Conservation (phyloP, 2,113 vertebrate species). For the Herpailurus yagouaroundi region DNA sequence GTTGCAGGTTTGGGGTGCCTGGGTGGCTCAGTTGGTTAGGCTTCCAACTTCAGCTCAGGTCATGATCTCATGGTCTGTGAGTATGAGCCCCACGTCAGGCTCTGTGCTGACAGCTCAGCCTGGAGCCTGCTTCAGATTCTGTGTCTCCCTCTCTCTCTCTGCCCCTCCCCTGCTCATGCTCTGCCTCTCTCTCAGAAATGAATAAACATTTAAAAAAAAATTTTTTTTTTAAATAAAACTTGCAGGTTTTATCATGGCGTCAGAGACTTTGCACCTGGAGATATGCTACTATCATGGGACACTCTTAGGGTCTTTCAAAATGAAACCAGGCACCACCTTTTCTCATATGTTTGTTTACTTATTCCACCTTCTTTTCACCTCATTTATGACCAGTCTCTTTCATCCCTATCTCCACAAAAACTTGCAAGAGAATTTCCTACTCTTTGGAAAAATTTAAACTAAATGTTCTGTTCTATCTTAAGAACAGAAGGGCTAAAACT, state of each 20-base stretch:
- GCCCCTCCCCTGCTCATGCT: no score
- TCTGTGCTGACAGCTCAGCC: no score
- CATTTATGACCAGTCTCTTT: not conserved
- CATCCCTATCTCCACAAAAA: not conserved
- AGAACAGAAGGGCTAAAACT: not conserved
- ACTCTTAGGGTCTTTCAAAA: not conserved
- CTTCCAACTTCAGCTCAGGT: no score
- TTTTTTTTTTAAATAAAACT: not conserved
- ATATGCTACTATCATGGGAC: rapidly evolving
- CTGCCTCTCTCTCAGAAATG: no score
- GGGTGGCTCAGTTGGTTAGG: no score
- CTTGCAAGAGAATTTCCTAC: not conserved
- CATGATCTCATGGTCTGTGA: no score
- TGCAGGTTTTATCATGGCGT: not conserved
- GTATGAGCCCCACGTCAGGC: no score
- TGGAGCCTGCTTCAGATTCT: no score
- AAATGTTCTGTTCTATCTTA: not conserved
- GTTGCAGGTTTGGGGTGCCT: not conserved
- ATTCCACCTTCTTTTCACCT: not conserved
- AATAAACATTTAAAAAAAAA: no score
- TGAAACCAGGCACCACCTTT: not conserved
- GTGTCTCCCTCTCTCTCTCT: no score
- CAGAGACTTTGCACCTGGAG: not conserved
- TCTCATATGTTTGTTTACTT: not conserved
- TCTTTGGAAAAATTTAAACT: not conserved